Percentiles rank a stretch among this genome's conserved stretches.
Evolutionary conservation across 2,113 vertebrate species (phyloP).

Genomic region (Rostratula benghalensis): DNA sequence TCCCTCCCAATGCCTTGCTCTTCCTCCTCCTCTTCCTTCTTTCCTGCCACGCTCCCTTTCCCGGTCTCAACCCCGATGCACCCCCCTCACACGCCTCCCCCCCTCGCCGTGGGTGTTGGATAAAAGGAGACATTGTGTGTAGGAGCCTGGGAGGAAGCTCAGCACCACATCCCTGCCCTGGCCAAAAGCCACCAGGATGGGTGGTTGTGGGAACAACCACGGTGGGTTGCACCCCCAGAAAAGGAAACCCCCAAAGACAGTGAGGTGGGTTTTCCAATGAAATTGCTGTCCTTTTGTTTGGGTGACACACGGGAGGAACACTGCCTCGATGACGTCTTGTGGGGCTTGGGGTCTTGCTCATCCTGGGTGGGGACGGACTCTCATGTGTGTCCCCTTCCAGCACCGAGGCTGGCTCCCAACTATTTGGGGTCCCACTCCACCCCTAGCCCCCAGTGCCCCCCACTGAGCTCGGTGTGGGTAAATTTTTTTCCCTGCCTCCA

Average conservation of each 20-base stretch:
- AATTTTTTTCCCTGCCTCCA: not conserved
- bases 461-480: rapidly evolving
- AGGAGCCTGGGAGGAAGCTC: not conserved
- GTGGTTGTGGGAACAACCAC: not conserved
- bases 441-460: not conserved
- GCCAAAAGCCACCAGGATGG: not conserved
- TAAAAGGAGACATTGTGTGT: not conserved
- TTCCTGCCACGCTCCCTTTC: not conserved
- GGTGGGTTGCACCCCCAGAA: not conserved
- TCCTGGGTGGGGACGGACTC: no score
- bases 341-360: not conserved
- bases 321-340: rapidly evolving
- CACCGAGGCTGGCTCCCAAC: rapidly evolving
- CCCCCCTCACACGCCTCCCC: not conserved
- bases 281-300: not conserved
- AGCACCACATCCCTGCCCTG: rapidly evolving
- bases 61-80: rapidly evolving
- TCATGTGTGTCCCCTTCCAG: not conserved
- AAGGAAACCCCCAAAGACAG: not conserved
- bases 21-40: not conserved
- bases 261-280: not conserved
- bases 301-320: not conserved
- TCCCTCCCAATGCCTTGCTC: not conserved
- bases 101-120: no score
- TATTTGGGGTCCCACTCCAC: not conserved